A percentile compares a stretch with the other conserved stretches of the same genome.
phyloP scores from a whole-genome alignment of 2,797 vertebrate genomes.

The Cossypha polioptera region DNA sequence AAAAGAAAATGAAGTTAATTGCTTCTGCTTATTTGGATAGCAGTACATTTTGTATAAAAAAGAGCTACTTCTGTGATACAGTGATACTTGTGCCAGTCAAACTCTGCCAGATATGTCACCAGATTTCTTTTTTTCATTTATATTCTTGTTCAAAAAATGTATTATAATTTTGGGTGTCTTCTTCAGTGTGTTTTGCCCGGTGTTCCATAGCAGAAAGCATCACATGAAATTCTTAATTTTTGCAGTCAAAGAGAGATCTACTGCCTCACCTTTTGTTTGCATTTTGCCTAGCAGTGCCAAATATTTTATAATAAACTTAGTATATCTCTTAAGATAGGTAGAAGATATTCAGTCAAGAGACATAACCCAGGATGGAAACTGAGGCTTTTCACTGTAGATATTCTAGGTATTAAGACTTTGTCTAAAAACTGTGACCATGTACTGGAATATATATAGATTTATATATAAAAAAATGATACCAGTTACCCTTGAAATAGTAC shows the following conservation, averaged over 20 bases:
- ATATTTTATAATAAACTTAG: not conserved
- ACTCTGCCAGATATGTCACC: not conserved
- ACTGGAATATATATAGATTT: not conserved
- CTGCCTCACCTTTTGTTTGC: not conserved
- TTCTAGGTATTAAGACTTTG: not conserved
- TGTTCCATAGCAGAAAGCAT: not conserved
- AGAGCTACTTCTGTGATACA: not conserved
- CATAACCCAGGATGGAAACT: not conserved
- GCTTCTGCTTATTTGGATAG: slow-evolving; percentile 7
- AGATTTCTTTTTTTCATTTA: not conserved
- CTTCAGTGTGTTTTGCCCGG: not conserved
- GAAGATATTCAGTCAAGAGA: not conserved
- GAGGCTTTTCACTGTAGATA: not conserved
- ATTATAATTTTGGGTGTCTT: not conserved
- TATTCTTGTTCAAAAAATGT: not conserved
- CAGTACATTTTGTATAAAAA: slow-evolving; percentile 1
- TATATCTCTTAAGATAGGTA: not conserved
- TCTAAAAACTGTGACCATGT: not conserved
- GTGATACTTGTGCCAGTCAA: not conserved
- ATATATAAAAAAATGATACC: not conserved
- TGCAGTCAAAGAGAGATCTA: not conserved
- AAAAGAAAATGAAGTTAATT: slow-evolving; percentile 12
- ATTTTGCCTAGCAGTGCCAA: not conserved
- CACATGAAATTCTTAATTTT: not conserved
- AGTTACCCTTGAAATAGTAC: not conserved